Percentiles rank a stretch among this genome's conserved stretches.
Evolutionary conservation across 1,140 invertebrate species (phyloP).

Genomic region (Kradibia gibbosae): DNA sequence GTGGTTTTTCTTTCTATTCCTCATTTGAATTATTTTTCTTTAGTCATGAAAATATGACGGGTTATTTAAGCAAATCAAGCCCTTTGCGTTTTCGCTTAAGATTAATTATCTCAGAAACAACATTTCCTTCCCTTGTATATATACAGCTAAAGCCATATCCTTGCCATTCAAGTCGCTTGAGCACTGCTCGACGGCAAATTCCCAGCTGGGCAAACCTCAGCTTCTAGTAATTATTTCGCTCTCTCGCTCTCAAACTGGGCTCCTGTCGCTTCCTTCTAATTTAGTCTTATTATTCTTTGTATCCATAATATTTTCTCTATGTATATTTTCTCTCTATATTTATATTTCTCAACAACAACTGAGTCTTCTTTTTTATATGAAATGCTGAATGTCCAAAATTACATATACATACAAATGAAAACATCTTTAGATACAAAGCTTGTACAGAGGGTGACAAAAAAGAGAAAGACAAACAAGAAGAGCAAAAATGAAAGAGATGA

Average conservation of each 20-base stretch:
- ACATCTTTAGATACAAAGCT: conserved; percentile 39
- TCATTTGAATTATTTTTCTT: conserved; percentile 16
- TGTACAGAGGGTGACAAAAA: not conserved
- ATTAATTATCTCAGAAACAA: conserved; percentile 68
- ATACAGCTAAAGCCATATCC: not conserved
- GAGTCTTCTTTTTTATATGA: conserved; percentile 19
- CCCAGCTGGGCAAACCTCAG: conserved; percentile 60
- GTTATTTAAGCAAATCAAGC: conserved; percentile 40
- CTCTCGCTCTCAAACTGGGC: not conserved
- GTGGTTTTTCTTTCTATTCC: not conserved
- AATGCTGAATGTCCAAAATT: conserved; percentile 13
- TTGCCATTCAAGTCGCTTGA: conserved; percentile 1
- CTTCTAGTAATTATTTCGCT: conserved; percentile 62
- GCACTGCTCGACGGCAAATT: conserved; percentile 53
- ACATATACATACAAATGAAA: not conserved
- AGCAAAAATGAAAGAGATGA: not conserved
- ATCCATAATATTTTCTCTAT: not conserved
- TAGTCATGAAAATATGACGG: conserved; percentile 15
- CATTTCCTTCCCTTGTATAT: conserved; percentile 45
- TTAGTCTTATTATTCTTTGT: not conserved
- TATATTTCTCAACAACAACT: not conserved
- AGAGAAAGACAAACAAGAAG: not conserved
- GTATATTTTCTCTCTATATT: not conserved
- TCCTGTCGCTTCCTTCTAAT: not conserved
- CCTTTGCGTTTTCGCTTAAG: conserved; percentile 60